Evolutionary conservation across 2,888 invertebrate species (phyloP), one percentile per base, ranked within the genome.

Genomic region (Panzeria rudis): DNA sequence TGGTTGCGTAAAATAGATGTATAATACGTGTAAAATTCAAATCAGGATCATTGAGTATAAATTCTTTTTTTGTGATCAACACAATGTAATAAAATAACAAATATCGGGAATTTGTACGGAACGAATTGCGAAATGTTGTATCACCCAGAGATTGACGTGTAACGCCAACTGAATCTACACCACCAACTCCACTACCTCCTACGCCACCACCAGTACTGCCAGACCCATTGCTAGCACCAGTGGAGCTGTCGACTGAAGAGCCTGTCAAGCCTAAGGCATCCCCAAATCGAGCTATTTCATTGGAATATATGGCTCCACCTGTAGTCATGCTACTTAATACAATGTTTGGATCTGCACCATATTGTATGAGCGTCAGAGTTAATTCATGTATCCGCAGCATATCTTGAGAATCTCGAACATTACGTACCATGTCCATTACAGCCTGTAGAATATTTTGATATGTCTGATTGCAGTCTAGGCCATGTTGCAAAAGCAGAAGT

Each of bases 281-380:
- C 4, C 92, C 92, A 87, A 91, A 92, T 71, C 90, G 91, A 62
- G 92, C 92, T 50, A 92, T 92, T 89, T 92, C 92, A 88, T 90
- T 93, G 6, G 92, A 92, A 81, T 92, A 92, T 44, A 92, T 92
- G 15, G 92, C 91, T 85, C 91, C 92, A 52, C 91, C 92, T 35
- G 92, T 92, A 7, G 91, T 90, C 82, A 92, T 93, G 85, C 91
- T 92, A 80, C 92, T 93, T 47, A 95, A 93, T 87, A 94, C 94
- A 78, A 95, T 93, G 89, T 96, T 95, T 17, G 96, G 95, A 93
- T 96, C 94, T 54, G 96, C 96, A 71, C 96, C 96, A 89, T 95
- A 95, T 90, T 95, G 95, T 62, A 96, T 94, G 20, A 96, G 93
- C 1, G 95, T 95, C 84, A 95, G 92, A 4, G 95, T 95, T 88